These are phyloP conservation scores for Plutomurus gul DNA, from an alignment of 1,140 invertebrate species.

Conservation along the genomic window DNA sequence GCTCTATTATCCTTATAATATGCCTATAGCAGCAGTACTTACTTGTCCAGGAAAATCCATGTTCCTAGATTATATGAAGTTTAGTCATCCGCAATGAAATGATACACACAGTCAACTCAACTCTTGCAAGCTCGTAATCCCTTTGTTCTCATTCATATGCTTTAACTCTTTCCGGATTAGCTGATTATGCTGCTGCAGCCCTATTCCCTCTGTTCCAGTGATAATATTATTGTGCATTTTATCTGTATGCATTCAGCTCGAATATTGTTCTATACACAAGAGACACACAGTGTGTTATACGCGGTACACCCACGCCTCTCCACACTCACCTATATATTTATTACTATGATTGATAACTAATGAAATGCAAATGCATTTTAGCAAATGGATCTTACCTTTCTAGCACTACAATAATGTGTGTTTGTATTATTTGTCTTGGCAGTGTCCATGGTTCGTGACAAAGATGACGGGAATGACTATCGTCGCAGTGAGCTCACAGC, in stretches of 20 bases:
- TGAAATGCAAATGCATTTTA: too few species aligned
- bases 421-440: constrained; percentile 61
- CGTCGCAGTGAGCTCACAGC: constrained; percentile 74
- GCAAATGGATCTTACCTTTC: too few species aligned
- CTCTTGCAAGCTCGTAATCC: not conserved
- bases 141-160: not conserved
- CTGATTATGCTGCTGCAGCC: too few species aligned
- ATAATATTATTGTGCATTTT: too few species aligned
- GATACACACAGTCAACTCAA: not conserved
- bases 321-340: not conserved
- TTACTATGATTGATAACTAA: too few species aligned
- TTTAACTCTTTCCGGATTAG: constrained; percentile 1
- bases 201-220: too few species aligned
- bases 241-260: too few species aligned
- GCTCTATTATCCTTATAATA: too few species aligned
- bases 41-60: not conserved
- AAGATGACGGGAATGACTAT: constrained; percentile 66
- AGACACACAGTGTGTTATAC: not conserved
- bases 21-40: not conserved
- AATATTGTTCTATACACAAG: too few species aligned
- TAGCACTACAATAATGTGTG: not conserved
- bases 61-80: not conserved
- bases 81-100: constrained; percentile 23
- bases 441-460: constrained; percentile 92
- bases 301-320: not conserved